Base-by-base conservation (phyloP, 2,888 invertebrate genomes). In the Desoria tigrina region DNA sequence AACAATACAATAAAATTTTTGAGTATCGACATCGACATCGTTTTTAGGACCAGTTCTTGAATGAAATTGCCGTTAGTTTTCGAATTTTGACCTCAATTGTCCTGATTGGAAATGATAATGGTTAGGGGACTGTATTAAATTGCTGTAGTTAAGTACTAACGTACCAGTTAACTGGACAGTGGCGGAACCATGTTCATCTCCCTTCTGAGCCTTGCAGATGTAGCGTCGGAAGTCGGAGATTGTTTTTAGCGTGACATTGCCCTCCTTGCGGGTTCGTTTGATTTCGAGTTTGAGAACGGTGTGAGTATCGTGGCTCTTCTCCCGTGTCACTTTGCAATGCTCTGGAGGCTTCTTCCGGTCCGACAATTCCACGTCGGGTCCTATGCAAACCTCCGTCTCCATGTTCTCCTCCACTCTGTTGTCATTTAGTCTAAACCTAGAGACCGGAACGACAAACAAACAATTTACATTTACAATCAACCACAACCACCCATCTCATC, bases 141-240 rank as follows among this genome's bases (percentile, higher is more conserved):
- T n/a, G n/a, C n/a, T n/a, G n/a, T n/a, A n/a, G n/a, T n/a, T n/a
- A n/a, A n/a, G n/a, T n/a, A n/a, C n/a, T n/a, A n/a, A n/a, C n/a
- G n/a, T n/a, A 72, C 72, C 72, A 39, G 56, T 27, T 23, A 72
- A 49, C 42, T 70, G 63, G 42, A 63, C 50, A 7, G 26, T 27
- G 27, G 68, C 66, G 16, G 55, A 53, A 45, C 64, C 66, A 39
- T 72, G 69, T 61, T 66, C 68, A 61, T 66, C 70, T 28, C 66
- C 67, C 57, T 67, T 68, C 56, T 23, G 57, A 18, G 63, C 72
- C 58, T 55, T 68, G 61, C 72, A 72, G 42, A 58, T 45, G 57
- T 72, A 72, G 60, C 26, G 64, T 53, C 72, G 70, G 69, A 72
- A 72, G 63, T 72, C 72, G 55, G 69, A 60, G 56, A 70, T 64